Conservation (phyloP, 2,888 invertebrate genomes). For the Mesorhabditis belari region DNA sequence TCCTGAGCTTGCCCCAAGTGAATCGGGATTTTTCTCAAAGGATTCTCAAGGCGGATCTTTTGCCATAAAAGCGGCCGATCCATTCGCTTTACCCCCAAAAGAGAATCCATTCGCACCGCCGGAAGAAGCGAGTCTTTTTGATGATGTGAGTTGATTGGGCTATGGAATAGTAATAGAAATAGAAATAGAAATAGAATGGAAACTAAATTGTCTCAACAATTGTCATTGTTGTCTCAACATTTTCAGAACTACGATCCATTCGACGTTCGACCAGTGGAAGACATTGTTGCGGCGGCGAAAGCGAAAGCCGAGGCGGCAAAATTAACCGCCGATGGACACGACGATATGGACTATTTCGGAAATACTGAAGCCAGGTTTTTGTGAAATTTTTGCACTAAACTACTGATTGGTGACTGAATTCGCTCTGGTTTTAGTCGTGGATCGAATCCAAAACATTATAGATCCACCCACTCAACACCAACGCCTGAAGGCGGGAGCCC, state of each 20-base stretch:
- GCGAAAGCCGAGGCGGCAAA: slow-evolving; percentile 38
- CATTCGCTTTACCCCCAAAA: slow-evolving; percentile 12
- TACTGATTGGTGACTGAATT: background rate
- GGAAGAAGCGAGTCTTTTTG: slow-evolving; percentile 24
- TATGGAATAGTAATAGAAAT: background rate
- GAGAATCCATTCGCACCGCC: slow-evolving; percentile 24
- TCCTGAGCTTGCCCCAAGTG: slow-evolving; percentile 42
- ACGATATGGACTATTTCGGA: slow-evolving; percentile 37
- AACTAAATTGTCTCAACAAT: background rate
- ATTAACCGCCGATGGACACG: slow-evolving; percentile 18
- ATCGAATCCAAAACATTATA: too few relatives aligned
- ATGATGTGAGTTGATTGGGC: slow-evolving; percentile 20
- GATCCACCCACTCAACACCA: slow-evolving; percentile 43
- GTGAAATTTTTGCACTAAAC: background rate
- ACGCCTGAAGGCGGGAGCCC: slow-evolving; percentile 51
- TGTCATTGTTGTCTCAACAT: background rate
- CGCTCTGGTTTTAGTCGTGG: background rate
- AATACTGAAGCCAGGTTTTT: background rate
- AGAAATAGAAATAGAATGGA: background rate
- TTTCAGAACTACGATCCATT: slow-evolving; percentile 51
- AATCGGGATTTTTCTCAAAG: slow-evolving; percentile 46
- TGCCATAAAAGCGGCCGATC: slow-evolving; percentile 10
- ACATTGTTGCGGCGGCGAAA: slow-evolving; percentile 51
- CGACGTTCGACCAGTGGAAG: slow-evolving; percentile 50
- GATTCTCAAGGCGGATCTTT: slow-evolving; percentile 7